These are phyloP conservation scores for Neodiprion pinetum DNA, from an alignment of 1,140 invertebrate genomes.

Conservation along the genomic window DNA sequence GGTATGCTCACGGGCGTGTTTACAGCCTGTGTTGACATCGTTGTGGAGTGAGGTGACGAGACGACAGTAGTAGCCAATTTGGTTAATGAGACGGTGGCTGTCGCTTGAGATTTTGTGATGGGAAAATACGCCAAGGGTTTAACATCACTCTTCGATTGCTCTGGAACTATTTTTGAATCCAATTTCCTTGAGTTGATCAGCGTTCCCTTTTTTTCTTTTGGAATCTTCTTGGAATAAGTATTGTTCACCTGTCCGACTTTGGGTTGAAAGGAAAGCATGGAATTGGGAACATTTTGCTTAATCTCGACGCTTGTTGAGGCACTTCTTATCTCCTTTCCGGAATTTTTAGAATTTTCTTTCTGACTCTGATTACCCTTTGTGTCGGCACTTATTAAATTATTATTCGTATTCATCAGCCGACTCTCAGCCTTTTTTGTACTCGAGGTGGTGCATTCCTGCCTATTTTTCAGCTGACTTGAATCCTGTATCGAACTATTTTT, in stretches of 20 bases:
- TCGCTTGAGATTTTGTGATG: neutral
- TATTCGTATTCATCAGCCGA: slow-evolving; percentile 35
- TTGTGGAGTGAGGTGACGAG: neutral
- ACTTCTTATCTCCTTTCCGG: slow-evolving; percentile 26
- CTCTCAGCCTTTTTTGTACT: slow-evolving; percentile 16
- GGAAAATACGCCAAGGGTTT: neutral
- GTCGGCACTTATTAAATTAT: slow-evolving; percentile 44
- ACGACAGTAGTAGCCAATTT: neutral
- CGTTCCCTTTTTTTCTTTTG: slow-evolving; percentile 43
- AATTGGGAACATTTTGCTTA: slow-evolving; percentile 56
- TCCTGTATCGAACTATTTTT: neutral
- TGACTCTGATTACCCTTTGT: slow-evolving; percentile 29
- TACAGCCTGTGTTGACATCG: neutral
- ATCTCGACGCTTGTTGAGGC: slow-evolving; percentile 42
- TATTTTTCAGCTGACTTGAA: neutral
- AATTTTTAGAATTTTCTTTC: slow-evolving; percentile 37
- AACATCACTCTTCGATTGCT: neutral
- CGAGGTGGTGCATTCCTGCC: neutral
- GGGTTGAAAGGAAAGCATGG: slow-evolving; percentile 57
- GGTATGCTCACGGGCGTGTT: neutral
- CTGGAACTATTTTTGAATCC: neutral
- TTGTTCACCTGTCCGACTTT: slow-evolving; percentile 55
- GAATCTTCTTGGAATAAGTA: slow-evolving; percentile 50
- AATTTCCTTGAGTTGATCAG: neutral
- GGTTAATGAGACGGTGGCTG: neutral